Percentiles rank a stretch among this genome's conserved stretches.
These are phyloP conservation scores for Cyaniris semiargus DNA, from an alignment of 2,888 invertebrate genomes.

Conservation along the genomic window DNA sequence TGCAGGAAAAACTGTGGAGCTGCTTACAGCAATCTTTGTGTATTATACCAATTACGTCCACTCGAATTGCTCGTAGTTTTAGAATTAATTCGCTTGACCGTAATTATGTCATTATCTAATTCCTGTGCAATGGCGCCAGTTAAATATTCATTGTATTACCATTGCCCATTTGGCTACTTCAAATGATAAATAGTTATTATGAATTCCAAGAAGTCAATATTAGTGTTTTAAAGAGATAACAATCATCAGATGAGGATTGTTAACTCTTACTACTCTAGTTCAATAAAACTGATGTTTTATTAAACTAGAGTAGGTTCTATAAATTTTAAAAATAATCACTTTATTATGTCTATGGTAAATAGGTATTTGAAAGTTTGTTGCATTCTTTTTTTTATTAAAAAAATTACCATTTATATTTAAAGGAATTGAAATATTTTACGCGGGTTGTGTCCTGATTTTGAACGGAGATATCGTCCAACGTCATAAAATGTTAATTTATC, in stretches of 20 bases:
- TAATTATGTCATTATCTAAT: constrained; percentile 38
- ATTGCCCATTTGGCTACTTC: background rate
- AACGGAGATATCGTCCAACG: constrained; percentile 70
- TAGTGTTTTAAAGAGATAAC: no score
- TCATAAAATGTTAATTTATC: constrained; percentile 79
- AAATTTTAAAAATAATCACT: no score
- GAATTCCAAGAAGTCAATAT: background rate
- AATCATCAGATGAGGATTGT: no score
- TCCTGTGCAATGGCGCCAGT: constrained; percentile 35
- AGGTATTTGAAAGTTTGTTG: background rate
- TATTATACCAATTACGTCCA: constrained; percentile 38
- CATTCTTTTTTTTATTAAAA: background rate
- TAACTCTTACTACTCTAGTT: no score
- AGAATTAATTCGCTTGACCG: constrained; percentile 38
- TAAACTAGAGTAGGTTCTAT: no score
- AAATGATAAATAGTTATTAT: background rate
- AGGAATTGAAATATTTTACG: constrained; percentile 34
- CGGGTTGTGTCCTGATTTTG: constrained; percentile 46
- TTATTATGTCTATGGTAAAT: no score
- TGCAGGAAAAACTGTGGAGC: constrained; percentile 39
- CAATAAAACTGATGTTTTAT: no score
- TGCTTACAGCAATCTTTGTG: constrained; percentile 38
- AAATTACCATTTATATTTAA: constrained; percentile 28
- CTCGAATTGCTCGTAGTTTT: constrained; percentile 36
- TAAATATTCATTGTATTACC: constrained; percentile 29